phyloP scores from a whole-genome alignment of 2,888 invertebrate genomes.

The Philonicus albiceps region DNA sequence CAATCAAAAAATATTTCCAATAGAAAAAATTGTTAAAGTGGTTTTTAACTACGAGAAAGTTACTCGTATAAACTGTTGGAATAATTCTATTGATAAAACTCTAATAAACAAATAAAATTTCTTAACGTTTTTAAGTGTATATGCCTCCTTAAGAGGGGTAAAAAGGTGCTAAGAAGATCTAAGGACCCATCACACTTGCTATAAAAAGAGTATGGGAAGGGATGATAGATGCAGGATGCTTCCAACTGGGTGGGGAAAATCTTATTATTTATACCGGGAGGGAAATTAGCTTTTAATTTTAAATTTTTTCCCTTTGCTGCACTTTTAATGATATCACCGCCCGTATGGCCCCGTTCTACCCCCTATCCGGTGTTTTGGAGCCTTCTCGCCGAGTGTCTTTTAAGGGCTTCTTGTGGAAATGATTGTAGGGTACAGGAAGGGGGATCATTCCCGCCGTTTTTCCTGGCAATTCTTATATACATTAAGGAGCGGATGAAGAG shows the following conservation, averaged over 20 bases:
- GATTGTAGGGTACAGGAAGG: background rate
- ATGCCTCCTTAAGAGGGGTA: background rate
- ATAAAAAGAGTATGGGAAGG: background rate
- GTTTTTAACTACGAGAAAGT: no score
- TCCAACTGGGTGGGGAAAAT: background rate
- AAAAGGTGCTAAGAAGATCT: background rate
- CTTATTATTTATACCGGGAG: background rate
- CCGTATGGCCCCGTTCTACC: background rate
- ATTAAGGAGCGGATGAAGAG: background rate
- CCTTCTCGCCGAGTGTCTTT: background rate
- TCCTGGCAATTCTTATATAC: background rate
- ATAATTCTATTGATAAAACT: no score
- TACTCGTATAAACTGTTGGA: no score
- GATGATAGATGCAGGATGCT: background rate
- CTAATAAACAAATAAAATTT: no score
- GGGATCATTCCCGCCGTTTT: background rate
- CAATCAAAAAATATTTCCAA: no score
- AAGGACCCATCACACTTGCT: background rate
- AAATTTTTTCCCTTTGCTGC: background rate
- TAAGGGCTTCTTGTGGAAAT: background rate
- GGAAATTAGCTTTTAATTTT: slow-evolving; percentile 15
- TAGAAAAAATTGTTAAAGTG: no score
- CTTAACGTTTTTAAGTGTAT: no score
- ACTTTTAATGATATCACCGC: background rate
- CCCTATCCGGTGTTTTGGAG: background rate